Base-by-base conservation (phyloP, 2,797 vertebrate genomes). In the Numenius phaeopus region DNA sequence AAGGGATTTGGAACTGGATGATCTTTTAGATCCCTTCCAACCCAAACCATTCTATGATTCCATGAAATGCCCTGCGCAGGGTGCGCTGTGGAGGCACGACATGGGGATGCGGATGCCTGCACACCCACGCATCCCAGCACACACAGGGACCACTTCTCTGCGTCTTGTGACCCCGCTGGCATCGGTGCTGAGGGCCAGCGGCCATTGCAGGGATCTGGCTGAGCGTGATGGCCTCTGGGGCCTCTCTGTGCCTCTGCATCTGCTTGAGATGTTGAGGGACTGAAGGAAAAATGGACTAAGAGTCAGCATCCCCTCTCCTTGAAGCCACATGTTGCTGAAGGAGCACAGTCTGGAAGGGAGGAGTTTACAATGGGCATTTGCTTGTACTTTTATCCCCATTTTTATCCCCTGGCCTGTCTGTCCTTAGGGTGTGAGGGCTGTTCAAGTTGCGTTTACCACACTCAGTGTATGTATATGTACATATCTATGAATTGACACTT, bases 381-480 rank as follows among this genome's bases (percentile, higher is more conserved):
- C 21, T 54, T 50, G 29, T 58, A 21, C 18, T 39, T 84, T 58
- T 34, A 49, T 50, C 21, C 29, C 27, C 50, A 16, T 27, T 27
- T 67, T 57, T 88, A 46, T 80, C 26, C 11, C 24, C 27, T 26
- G 37, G 21, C 9, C 18, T 54, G 32, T 5, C 21, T 46, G n/a
- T 55, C 40, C 47, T 23, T 32, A 13, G 59, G 5, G 13, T 6
- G 20, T 15, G 29, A 50, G 22, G 30, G 47, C 46, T 71, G 57
- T 24, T 14, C 20, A 26, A 27, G 32, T 5, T 18, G 15, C 12
- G 0, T n/a, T 61, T 62, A 14, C 20, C 2, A 4, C 22, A 5
- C 23, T 77, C 39, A 0, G 4, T 2, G 5, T 2, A 4, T 0
- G 3, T 2, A 4, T 27, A 6, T 14, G 4, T 16, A 4, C n/a